These are phyloP conservation scores for Dimorphilus gyrociliatus DNA, from an alignment of 2,888 invertebrate genomes.

Conservation along the genomic window DNA sequence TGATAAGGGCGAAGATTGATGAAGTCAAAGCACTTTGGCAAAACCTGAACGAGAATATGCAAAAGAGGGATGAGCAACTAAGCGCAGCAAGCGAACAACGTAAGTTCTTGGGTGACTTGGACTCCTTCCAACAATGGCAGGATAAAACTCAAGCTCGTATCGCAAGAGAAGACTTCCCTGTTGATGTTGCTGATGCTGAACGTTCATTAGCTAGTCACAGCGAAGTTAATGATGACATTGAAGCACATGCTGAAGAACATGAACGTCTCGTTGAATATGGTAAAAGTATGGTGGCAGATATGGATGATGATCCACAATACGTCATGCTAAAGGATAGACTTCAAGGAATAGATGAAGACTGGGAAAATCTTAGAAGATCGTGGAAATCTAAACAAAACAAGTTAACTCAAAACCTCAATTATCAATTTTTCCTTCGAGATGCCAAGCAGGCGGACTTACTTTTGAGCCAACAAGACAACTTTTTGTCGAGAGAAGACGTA, in stretches of 20 bases:
- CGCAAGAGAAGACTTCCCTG: constrained; percentile 36
- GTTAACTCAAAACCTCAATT: constrained; percentile 76
- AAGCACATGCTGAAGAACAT: constrained; percentile 94
- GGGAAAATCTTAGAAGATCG: constrained; percentile 98
- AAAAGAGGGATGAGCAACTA: constrained; percentile 90
- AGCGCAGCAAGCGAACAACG: constrained; percentile 98
- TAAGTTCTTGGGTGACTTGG: constrained; percentile 65
- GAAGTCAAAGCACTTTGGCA: constrained; percentile 91
- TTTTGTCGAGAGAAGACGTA: constrained; percentile 86
- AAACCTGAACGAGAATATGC: constrained; percentile 82
- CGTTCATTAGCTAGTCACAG: constrained; percentile 90
- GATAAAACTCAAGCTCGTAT: constrained; percentile 92
- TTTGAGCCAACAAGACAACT: constrained; percentile 92
- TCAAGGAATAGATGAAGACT: constrained; percentile 93
- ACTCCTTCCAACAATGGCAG: constrained; percentile 98
- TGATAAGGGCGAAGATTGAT: constrained; percentile 52
- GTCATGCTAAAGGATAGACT: constrained; percentile 97
- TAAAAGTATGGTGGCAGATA: constrained; percentile 47
- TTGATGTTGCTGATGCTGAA: constrained; percentile 61
- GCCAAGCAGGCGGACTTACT: constrained; percentile 93
- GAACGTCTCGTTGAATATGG: constrained; percentile 99
- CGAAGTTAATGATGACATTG: constrained; percentile 95
- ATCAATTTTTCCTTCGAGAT: constrained; percentile 71
- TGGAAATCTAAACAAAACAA: constrained; percentile 95
- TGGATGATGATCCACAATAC: constrained; percentile 81